Evolutionary conservation across 1,140 invertebrate genomes (phyloP).

Genomic region (Orussus abietinus): DNA sequence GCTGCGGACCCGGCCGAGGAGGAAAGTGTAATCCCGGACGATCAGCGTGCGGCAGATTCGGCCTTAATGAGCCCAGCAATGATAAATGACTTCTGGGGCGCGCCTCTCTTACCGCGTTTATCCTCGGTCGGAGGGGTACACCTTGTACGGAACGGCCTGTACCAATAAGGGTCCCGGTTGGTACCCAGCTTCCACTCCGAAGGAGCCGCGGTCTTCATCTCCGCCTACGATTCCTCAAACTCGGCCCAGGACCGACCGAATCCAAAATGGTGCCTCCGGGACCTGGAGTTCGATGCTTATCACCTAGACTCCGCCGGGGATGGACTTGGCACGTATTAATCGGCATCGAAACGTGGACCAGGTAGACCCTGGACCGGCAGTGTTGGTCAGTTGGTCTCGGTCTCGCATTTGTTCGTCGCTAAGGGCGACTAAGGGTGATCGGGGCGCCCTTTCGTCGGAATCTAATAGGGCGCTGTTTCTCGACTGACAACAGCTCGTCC

Average conservation of each 20-base stretch:
- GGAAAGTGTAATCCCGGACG: slow-evolving; percentile 45
- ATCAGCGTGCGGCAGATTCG: slow-evolving; percentile 48
- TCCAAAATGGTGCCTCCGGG: slow-evolving; percentile 48
- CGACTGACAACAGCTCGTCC: slow-evolving; percentile 28
- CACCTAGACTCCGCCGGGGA: too few species aligned
- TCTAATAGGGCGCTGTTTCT: slow-evolving; percentile 25
- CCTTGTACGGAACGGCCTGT: slow-evolving; percentile 24
- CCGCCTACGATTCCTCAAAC: slow-evolving; percentile 54
- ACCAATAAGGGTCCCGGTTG: not conserved
- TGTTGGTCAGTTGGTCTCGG: too few species aligned
- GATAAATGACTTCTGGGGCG: slow-evolving; percentile 48
- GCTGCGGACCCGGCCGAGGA: slow-evolving; percentile 12
- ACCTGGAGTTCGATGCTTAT: slow-evolving; percentile 7
- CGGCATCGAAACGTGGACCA: too few species aligned
- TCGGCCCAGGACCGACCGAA: slow-evolving; percentile 39
- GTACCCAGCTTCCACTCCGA: slow-evolving; percentile 26
- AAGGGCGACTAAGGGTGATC: slow-evolving; percentile 4
- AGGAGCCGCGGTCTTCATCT: slow-evolving; percentile 40
- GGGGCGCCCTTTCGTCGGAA: slow-evolving; percentile 1
- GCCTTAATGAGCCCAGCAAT: slow-evolving; percentile 48
- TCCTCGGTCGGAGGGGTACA: slow-evolving; percentile 35
- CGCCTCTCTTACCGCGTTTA: slow-evolving; percentile 34
- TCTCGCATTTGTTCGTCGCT: slow-evolving; percentile 12
- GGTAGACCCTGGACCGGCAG: too few species aligned
- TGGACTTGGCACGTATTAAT: too few species aligned